Evolutionary conservation across 2,797 vertebrate genomes (phyloP), one percentile per base, ranked within the genome.

Genomic region (Todus mexicanus): DNA sequence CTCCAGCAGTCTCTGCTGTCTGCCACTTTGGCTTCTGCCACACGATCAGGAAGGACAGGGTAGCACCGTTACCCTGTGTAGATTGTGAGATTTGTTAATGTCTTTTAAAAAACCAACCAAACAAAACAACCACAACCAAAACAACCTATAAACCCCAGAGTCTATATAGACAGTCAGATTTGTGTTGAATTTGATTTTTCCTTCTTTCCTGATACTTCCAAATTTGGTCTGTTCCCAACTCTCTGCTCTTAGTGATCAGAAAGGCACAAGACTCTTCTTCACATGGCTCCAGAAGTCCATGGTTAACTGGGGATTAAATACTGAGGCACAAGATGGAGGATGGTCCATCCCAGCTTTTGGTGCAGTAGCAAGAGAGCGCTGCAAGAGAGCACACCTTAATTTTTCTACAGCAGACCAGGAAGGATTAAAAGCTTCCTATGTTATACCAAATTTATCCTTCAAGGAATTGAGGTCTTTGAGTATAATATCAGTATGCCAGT

Each of bases 341-440:
- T 65, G 95, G 19, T 96, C 95, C 6, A 96, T 85, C 15, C 73
- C 88, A 26, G 93, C 77, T 79, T 92, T 91, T 68, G 93, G 37
- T 18, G 64, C 81, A 10, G 92, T 96, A 19, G 93, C 96, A 78
- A 4, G 96, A 48, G 51, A 95, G 93, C 60, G 98, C 90, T 27
- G 95, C 90, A 42, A 97, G 91, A 61, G 96, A 97, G 10, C 23
- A 94, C 18, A 97, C 27, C 90, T 96, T 65, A 96, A 91, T 94
- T 96, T 98, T 93, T 96, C 96, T 45, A 90, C 93, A 78, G 97
- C 64, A 80, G 98, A 95, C 80, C 97, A 97, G 72, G 97, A 97
- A 76, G 96, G 97, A 71, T 97, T 98, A 83, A 98, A 98, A 25
- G 70, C 69, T 40, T 98, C 97, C 61, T 40, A 97, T 11, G 87